A percentile compares a stretch with the other conserved stretches of the same genome.
Evolutionary conservation across 2,797 vertebrate genomes (phyloP).

Genomic region (Lithobates sylvaticus): DNA sequence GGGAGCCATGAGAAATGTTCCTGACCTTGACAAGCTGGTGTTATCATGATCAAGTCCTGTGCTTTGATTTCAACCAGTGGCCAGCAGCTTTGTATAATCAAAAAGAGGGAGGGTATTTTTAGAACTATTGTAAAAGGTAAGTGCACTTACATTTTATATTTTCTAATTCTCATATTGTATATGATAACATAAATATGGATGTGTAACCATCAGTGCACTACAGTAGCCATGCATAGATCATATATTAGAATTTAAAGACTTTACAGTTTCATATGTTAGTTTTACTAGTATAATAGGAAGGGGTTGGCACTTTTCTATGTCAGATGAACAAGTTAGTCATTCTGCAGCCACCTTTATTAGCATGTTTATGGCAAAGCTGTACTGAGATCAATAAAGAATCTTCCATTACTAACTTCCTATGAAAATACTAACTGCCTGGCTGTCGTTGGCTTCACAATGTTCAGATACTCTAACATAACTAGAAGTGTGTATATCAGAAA

Average conservation of each 20-base stretch:
- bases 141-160: conserved; percentile 7
- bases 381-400: not conserved
- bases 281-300: not conserved
- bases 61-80: conserved; percentile 72
- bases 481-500: too few species aligned
- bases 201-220: too few species aligned
- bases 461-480: too few species aligned
- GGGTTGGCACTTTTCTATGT: not conserved
- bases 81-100: conserved; percentile 66
- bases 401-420: too few species aligned
- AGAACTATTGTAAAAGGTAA: conserved; percentile 73
- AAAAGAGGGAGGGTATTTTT: conserved; percentile 68
- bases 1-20: conserved; percentile 71
- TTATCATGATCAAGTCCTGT: conserved; percentile 72
- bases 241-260: not conserved
- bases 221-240: not conserved
- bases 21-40: conserved; percentile 68
- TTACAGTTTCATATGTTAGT: not conserved
- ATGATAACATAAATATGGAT: too few species aligned
- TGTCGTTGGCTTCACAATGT: too few species aligned
- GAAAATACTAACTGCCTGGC: too few species aligned
- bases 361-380: not conserved
- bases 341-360: too few species aligned
- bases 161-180: not conserved
- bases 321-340: not conserved